Evolutionary conservation across 2,888 invertebrate genomes (phyloP).

Genomic region (Tachina lurida): DNA sequence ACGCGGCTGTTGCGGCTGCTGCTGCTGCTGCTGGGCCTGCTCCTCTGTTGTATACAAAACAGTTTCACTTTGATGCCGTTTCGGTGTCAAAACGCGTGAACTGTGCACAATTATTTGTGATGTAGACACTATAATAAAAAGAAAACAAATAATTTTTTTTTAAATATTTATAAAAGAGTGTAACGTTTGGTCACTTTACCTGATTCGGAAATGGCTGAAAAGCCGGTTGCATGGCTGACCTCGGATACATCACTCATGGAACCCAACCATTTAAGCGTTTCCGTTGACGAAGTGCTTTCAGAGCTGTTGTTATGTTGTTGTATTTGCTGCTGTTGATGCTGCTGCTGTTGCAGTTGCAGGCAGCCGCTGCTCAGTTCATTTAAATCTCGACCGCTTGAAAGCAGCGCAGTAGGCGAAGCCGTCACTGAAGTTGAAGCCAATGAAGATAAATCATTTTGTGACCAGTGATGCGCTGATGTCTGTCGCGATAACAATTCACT

Average conservation of each 20-base stretch:
- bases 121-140: conserved; percentile 81
- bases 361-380: conserved; percentile 71
- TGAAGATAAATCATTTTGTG: conserved; percentile 82
- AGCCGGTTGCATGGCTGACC: conserved; percentile 84
- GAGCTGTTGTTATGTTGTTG: conserved; percentile 80
- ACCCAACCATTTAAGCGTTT: conserved; percentile 91
- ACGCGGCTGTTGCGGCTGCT: conserved; percentile 66
- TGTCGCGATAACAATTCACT: conserved; percentile 83
- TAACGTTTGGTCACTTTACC: conserved; percentile 76
- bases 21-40: conserved; percentile 72
- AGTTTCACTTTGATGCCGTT: conserved; percentile 90
- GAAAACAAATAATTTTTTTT: conserved; percentile 28
- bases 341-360: conserved; percentile 70
- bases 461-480: conserved; percentile 82
- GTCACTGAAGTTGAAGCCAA: conserved; percentile 80
- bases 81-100: conserved; percentile 89
- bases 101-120: conserved; percentile 89
- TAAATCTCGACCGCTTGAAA: conserved; percentile 67
- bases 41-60: conserved; percentile 87
- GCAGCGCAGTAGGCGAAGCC: conserved; percentile 72
- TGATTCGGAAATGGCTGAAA: conserved; percentile 83
- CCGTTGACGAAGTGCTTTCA: conserved; percentile 85
- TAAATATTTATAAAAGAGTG: neutral
- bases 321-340: conserved; percentile 53
- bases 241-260: conserved; percentile 89